These are phyloP conservation scores for Doris montereyensis DNA, from an alignment of 2,888 invertebrate genomes.

Conservation along the genomic window DNA sequence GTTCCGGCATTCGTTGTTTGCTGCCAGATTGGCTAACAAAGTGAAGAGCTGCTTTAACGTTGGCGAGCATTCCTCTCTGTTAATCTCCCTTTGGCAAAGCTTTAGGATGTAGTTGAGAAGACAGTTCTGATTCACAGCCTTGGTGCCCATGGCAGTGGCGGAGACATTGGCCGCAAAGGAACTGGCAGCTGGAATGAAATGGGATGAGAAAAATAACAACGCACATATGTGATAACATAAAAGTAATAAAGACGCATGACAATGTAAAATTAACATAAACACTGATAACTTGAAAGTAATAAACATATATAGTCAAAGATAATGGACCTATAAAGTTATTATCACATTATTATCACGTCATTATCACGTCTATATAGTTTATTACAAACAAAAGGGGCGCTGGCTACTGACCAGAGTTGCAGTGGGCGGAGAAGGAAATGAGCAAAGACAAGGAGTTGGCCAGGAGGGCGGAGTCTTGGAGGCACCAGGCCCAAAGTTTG, in stretches of 20 bases:
- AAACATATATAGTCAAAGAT: neutral
- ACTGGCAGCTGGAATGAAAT: slow-evolving; percentile 53
- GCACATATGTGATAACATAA: too few species aligned
- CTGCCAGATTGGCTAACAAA: slow-evolving; percentile 60
- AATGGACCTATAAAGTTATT: neutral
- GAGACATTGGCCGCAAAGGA: slow-evolving; percentile 56
- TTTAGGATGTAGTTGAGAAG: slow-evolving; percentile 67
- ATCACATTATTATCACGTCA: neutral
- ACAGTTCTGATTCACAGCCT: too few species aligned
- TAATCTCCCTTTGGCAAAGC: slow-evolving; percentile 51
- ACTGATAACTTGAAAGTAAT: neutral
- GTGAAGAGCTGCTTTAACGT: slow-evolving; percentile 51
- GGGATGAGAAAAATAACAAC: too few species aligned
- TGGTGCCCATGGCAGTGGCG: too few species aligned
- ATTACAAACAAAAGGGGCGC: too few species aligned
- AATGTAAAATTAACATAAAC: neutral
- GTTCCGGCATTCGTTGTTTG: slow-evolving; percentile 67
- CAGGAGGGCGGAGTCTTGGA: slow-evolving; percentile 61
- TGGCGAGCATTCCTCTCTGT: slow-evolving; percentile 40
- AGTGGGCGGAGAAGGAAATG: slow-evolving; percentile 62
- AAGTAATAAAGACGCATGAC: too few species aligned
- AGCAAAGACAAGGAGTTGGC: slow-evolving; percentile 57
- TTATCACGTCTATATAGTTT: neutral
- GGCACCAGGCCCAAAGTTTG: slow-evolving; percentile 69
- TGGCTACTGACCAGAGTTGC: slow-evolving; percentile 63